Evolutionary conservation across 2,113 vertebrate genomes (phyloP).

Genomic region (Butastur rufipennis): DNA sequence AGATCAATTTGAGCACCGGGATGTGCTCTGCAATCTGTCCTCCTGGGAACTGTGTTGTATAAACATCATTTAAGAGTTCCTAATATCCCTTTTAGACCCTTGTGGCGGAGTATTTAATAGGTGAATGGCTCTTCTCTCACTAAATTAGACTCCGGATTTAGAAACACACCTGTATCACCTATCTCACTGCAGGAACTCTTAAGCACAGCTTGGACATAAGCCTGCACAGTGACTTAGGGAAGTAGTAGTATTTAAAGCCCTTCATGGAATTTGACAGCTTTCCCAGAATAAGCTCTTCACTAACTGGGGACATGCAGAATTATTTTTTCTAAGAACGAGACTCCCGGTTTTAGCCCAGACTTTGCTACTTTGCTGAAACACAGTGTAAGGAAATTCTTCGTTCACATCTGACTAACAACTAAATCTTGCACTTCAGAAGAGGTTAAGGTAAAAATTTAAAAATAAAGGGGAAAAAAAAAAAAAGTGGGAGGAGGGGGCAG

Average conservation of each 20-base stretch:
- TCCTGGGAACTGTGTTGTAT: neutral
- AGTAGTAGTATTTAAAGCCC: neutral
- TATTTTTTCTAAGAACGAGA: conserved; percentile 5
- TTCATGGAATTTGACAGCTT: neutral
- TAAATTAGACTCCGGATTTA: neutral
- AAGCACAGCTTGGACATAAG: neutral
- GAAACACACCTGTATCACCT: neutral
- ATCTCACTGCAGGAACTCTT: neutral
- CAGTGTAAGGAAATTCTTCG: neutral
- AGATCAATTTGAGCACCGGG: neutral
- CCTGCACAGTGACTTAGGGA: neutral
- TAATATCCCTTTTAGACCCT: neutral
- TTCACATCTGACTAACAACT: neutral
- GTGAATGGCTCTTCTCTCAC: neutral
- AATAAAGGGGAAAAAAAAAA: too few relatives aligned
- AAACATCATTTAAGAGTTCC: neutral
- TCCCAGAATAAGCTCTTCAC: conserved; percentile 5
- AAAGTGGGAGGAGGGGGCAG: too few relatives aligned
- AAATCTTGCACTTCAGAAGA: neutral
- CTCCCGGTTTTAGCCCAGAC: neutral
- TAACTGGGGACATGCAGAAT: neutral
- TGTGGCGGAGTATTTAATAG: neutral
- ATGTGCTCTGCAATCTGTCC: neutral
- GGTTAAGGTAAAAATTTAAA: neutral
- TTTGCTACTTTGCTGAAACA: neutral